A percentile compares a stretch with the other conserved stretches of the same genome.
These are phyloP conservation scores for Sphecodes monilicornis DNA, from an alignment of 2,888 invertebrate genomes.

Conservation along the genomic window DNA sequence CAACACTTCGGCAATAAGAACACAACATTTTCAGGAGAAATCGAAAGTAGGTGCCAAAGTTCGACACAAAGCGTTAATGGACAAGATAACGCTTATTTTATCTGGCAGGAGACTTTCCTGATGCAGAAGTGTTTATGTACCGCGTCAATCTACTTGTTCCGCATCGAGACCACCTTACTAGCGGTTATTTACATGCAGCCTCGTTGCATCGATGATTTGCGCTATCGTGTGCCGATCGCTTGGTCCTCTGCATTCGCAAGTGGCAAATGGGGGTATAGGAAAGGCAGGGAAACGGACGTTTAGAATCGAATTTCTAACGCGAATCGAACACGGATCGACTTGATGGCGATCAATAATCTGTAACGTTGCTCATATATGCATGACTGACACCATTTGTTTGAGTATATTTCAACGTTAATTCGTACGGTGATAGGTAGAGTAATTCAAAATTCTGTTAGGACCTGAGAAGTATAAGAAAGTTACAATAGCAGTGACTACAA, in stretches of 20 bases:
- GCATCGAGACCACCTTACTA: background rate
- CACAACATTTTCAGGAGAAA: background rate
- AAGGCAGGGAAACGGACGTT: slow-evolving; percentile 31
- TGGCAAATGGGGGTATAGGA: background rate
- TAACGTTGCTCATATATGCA: too few species aligned
- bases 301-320: slow-evolving; percentile 14
- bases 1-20: background rate
- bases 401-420: too few species aligned
- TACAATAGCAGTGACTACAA: too few species aligned
- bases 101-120: background rate
- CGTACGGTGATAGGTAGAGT: too few species aligned
- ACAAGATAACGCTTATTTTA: background rate
- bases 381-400: too few species aligned
- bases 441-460: too few species aligned
- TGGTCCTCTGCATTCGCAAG: background rate
- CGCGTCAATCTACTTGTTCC: slow-evolving; percentile 32
- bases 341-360: too few species aligned
- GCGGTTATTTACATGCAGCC: slow-evolving; percentile 15
- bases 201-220: slow-evolving; percentile 36
- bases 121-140: background rate
- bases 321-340: background rate
- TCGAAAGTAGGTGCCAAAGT: background rate
- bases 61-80: background rate
- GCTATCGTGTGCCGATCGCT: slow-evolving; percentile 53
- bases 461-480: too few species aligned